Percentiles rank a stretch among this genome's conserved stretches.
phyloP scores from a whole-genome alignment of 2,888 invertebrate species.

The Copidosoma aretas region DNA sequence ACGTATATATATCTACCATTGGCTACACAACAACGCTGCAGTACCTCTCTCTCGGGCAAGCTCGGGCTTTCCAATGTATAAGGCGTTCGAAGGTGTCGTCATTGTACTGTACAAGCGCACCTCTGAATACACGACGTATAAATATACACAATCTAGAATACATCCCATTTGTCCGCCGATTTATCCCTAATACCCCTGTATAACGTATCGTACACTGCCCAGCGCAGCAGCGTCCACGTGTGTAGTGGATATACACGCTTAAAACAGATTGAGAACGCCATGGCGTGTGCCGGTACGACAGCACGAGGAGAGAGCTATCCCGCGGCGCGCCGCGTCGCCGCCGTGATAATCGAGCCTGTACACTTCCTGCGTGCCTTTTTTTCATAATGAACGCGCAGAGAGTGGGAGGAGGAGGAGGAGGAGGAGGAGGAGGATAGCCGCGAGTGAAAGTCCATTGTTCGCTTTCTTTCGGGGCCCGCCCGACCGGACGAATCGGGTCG shows the following conservation, averaged over 20 bases:
- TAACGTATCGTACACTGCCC: too few relatives aligned
- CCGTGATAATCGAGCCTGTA: not conserved
- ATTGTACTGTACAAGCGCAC: conserved; percentile 10
- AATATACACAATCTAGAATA: not conserved
- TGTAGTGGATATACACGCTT: too few relatives aligned
- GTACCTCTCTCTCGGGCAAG: too few relatives aligned
- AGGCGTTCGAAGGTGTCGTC: not conserved
- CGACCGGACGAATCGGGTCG: conserved; percentile 27
- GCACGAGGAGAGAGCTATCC: not conserved
- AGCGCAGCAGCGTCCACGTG: not conserved
- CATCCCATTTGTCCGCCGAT: not conserved
- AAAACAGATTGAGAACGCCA: conserved; percentile 6
- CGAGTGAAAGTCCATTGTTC: conserved; percentile 37
- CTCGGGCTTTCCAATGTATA: too few relatives aligned
- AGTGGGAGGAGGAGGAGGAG: too few relatives aligned
- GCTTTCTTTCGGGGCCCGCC: conserved; percentile 2
- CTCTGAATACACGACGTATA: not conserved
- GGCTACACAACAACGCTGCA: too few relatives aligned
- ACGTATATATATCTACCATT: not conserved
- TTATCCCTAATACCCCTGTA: not conserved
- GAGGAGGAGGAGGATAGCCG: not conserved
- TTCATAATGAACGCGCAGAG: conserved; percentile 2
- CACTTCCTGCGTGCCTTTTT: conserved; percentile 26
- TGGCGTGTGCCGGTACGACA: too few relatives aligned
- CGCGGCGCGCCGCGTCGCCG: not conserved